Percentiles rank a stretch among this genome's conserved stretches.
Conservation (phyloP, 2,113 vertebrate genomes). For the Thamnaconus septentrionalis region DNA sequence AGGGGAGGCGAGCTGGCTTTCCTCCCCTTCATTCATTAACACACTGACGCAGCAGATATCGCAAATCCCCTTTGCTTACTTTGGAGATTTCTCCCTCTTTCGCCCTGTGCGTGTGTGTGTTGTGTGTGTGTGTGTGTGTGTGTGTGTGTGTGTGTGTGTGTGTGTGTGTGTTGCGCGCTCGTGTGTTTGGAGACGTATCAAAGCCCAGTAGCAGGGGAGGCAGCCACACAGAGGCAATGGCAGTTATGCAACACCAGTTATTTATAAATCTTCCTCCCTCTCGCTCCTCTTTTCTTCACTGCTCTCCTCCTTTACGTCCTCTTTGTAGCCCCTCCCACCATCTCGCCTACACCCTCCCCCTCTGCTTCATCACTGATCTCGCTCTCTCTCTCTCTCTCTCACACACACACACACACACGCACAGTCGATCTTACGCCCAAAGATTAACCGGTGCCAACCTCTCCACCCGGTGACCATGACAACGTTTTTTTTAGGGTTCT, state of each 20-base stretch:
- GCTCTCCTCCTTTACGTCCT: slow-evolving; percentile 35
- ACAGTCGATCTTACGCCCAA: neutral
- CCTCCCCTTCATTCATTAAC: slow-evolving; percentile 52
- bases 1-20: slow-evolving; percentile 28
- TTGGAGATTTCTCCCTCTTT: slow-evolving; percentile 42
- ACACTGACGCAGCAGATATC: slow-evolving; percentile 57
- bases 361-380: too few species aligned
- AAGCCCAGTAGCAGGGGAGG: slow-evolving; percentile 46
- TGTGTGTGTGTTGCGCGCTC: slow-evolving; percentile 30
- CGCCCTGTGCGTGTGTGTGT: slow-evolving; percentile 10
- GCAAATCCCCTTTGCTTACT: slow-evolving; percentile 54
- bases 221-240: slow-evolving; percentile 52
- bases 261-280: slow-evolving; percentile 71
- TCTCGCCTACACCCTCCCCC: too few species aligned
- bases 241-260: slow-evolving; percentile 74
- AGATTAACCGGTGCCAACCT: slow-evolving; percentile 34
- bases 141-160: slow-evolving; percentile 17
- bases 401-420: too few species aligned
- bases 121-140: slow-evolving; percentile 21
- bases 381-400: too few species aligned
- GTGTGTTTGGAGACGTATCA: slow-evolving; percentile 5
- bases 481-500: slow-evolving; percentile 6
- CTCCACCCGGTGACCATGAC: slow-evolving; percentile 31
- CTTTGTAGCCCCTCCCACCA: too few species aligned
- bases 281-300: slow-evolving; percentile 23